phyloP scores from a whole-genome alignment of 2,797 vertebrate species.

The Sebastiscus tertius region DNA sequence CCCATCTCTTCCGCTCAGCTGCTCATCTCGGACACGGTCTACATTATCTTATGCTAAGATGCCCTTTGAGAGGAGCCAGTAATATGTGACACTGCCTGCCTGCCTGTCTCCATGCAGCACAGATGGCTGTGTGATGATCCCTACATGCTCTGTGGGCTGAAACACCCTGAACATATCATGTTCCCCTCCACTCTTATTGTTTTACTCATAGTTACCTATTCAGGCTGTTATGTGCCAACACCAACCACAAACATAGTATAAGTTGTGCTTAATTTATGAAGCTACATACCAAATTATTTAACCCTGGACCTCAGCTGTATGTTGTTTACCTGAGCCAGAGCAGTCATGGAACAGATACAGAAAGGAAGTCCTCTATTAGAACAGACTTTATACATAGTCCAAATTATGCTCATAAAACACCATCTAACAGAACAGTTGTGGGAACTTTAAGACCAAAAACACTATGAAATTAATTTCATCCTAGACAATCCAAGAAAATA shows the following conservation, averaged over 20 bases:
- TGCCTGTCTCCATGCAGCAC: conserved; percentile 37
- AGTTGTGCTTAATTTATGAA: not conserved
- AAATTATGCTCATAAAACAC: not conserved
- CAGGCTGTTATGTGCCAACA: not conserved
- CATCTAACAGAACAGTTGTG: not conserved
- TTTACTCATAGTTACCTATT: conserved; percentile 14
- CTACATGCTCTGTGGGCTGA: conserved; percentile 34
- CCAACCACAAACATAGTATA: not conserved
- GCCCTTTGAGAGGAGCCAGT: conserved; percentile 62
- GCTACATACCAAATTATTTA: not conserved
- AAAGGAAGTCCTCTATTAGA: not conserved
- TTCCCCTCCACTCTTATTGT: conserved; percentile 44
- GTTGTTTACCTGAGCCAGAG: not conserved
- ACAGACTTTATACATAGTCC: not conserved
- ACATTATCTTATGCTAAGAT: conserved; percentile 50
- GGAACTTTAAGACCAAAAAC: not conserved
- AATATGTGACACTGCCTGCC: conserved; percentile 13
- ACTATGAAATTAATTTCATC: not conserved
- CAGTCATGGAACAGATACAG: not conserved
- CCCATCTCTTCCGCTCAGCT: conserved; percentile 67
- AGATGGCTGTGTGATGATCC: conserved; percentile 60
- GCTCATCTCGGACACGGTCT: conserved; percentile 55
- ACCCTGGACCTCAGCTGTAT: not conserved
- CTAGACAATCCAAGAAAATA: not conserved
- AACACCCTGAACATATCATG: conserved; percentile 59